Evolutionary conservation across 2,888 invertebrate genomes (phyloP).

Genomic region (Trachelus stipa): DNA sequence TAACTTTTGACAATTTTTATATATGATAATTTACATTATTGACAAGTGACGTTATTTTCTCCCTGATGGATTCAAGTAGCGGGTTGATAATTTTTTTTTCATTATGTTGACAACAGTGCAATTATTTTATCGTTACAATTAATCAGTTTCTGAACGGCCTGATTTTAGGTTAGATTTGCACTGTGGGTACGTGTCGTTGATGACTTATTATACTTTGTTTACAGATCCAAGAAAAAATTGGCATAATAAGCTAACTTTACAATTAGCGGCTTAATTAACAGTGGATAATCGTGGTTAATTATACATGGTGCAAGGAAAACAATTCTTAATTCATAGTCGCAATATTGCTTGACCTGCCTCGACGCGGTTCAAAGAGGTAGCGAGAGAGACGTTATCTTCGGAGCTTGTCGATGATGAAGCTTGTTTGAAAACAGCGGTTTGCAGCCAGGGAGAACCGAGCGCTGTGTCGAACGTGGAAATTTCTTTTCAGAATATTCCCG

Average conservation of each 20-base stretch:
- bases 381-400: not conserved
- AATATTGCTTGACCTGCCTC: not conserved
- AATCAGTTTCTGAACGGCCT: not conserved
- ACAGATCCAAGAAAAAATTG: not conserved
- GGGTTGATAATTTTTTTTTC: not conserved
- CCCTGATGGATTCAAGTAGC: not conserved
- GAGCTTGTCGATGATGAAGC: not conserved
- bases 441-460: not conserved
- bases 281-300: not conserved
- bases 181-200: not conserved
- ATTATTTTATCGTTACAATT: not conserved
- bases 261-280: not conserved
- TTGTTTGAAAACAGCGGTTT: not conserved
- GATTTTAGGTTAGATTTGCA: not conserved
- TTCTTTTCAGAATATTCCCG: not conserved
- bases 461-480: not conserved
- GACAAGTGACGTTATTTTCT: too few species aligned
- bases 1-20: not conserved
- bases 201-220: not conserved
- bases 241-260: not conserved
- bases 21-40: too few species aligned
- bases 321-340: not conserved
- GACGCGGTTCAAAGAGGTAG: not conserved
- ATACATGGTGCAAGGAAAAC: not conserved
- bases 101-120: too few species aligned